Percentiles rank a stretch among this genome's conserved stretches.
phyloP scores from a whole-genome alignment of 2,888 invertebrate genomes.

The Archips xylosteana region DNA sequence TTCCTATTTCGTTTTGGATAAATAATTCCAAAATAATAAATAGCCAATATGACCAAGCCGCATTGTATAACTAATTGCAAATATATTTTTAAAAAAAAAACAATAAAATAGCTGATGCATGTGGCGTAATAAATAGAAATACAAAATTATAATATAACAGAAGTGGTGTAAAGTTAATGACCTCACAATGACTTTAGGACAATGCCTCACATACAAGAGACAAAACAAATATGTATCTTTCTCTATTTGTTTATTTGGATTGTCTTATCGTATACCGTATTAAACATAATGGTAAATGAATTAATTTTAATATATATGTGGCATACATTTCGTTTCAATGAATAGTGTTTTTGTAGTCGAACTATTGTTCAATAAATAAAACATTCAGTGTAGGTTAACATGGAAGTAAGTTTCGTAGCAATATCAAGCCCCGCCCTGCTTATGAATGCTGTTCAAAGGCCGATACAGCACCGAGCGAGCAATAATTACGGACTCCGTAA shows the following conservation, averaged over 20 bases:
- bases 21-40: background rate
- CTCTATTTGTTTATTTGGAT: constrained; percentile 29
- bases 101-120: background rate
- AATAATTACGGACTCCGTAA: constrained; percentile 22
- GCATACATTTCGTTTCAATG: background rate
- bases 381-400: background rate
- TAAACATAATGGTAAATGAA: background rate
- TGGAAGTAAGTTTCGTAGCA: background rate
- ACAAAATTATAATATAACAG: constrained; percentile 2
- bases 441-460: background rate
- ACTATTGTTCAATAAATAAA: background rate
- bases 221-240: constrained; percentile 31
- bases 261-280: constrained; percentile 6
- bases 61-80: background rate
- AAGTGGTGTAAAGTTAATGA: constrained; percentile 26
- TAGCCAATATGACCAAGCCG: background rate
- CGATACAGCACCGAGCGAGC: constrained; percentile 9
- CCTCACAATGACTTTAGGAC: constrained; percentile 26
- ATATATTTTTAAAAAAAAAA: background rate
- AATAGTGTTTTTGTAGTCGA: background rate
- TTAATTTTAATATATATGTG: background rate
- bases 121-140: constrained; percentile 4
- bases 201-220: constrained; percentile 22
- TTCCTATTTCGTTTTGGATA: background rate
- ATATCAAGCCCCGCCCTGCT: background rate